These are phyloP conservation scores for Drosophila rhopaloa DNA, from an alignment of 1,140 invertebrate species.

Conservation along the genomic window DNA sequence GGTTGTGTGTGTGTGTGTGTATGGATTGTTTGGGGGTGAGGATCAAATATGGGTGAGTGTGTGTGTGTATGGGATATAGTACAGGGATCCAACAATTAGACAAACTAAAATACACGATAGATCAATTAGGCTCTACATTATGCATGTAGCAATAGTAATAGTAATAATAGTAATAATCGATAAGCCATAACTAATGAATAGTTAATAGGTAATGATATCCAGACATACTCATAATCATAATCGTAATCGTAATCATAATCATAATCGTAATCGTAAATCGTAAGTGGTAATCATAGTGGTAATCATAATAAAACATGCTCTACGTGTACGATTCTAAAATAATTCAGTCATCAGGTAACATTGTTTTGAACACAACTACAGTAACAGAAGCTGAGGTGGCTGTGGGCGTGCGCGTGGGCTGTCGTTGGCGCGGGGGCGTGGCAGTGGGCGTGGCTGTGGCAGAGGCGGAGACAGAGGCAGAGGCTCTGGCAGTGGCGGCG, in stretches of 20 bases:
- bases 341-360: conserved; percentile 85
- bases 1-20: conserved; percentile 18
- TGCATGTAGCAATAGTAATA: conserved; percentile 68
- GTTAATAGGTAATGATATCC: conserved; percentile 47
- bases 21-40: conserved; percentile 8
- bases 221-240: conserved; percentile 20
- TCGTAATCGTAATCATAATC: conserved; percentile 10
- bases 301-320: conserved; percentile 72
- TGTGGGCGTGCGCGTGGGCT: conserved; percentile 47
- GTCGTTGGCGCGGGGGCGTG: conserved; percentile 32
- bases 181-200: conserved; percentile 51
- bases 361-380: conserved; percentile 85
- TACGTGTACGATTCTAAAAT: conserved; percentile 81
- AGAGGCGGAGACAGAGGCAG: conserved; percentile 24
- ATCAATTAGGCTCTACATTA: conserved; percentile 66
- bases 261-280: conserved; percentile 29
- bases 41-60: conserved; percentile 3
- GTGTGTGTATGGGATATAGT: conserved; percentile 39
- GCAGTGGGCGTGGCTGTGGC: background rate
- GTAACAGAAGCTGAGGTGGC: conserved; percentile 83
- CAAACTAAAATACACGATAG: conserved; percentile 48
- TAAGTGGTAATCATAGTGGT: conserved; percentile 42
- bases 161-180: conserved; percentile 53
- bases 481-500: conserved; percentile 38
- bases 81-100: conserved; percentile 49